Evolutionary conservation across 2,113 vertebrate species (phyloP).

Genomic region (Corythornis vintsioides): DNA sequence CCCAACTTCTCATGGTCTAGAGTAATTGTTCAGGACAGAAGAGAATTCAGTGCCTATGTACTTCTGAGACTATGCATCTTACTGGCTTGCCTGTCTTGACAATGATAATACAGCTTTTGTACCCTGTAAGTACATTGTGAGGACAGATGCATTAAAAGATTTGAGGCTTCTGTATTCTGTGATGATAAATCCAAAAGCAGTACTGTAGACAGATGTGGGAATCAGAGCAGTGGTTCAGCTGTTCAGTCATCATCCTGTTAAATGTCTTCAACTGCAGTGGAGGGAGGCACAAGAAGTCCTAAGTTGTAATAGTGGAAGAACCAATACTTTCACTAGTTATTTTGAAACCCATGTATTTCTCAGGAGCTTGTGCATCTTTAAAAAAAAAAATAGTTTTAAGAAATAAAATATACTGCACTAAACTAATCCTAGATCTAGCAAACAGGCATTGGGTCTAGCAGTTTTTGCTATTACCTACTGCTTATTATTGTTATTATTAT

Average conservation of each 20-base stretch:
- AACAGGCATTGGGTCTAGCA: conserved; percentile 77
- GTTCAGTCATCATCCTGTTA: background rate
- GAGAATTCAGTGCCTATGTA: background rate
- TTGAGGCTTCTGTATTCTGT: background rate
- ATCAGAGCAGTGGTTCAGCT: background rate
- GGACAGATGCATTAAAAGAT: background rate
- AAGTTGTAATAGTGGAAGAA: background rate
- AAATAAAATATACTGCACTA: conserved; percentile 62
- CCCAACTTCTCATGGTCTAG: background rate
- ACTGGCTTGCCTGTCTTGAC: background rate
- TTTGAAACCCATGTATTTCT: background rate
- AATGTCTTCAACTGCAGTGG: background rate
- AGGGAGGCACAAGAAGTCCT: background rate
- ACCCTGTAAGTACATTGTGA: background rate
- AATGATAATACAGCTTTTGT: background rate
- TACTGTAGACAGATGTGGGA: background rate
- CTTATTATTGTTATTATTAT: conserved; percentile 89
- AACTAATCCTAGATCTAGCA: conserved; percentile 76
- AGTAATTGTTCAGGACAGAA: background rate
- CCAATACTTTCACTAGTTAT: background rate
- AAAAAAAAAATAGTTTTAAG: conserved; percentile 55
- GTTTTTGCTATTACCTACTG: conserved; percentile 85
- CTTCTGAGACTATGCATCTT: background rate
- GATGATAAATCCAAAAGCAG: background rate
- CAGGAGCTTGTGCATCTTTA: conserved; percentile 34